These are phyloP conservation scores for Esox masquinongy DNA, from an alignment of 2,797 vertebrate genomes.

Conservation along the genomic window DNA sequence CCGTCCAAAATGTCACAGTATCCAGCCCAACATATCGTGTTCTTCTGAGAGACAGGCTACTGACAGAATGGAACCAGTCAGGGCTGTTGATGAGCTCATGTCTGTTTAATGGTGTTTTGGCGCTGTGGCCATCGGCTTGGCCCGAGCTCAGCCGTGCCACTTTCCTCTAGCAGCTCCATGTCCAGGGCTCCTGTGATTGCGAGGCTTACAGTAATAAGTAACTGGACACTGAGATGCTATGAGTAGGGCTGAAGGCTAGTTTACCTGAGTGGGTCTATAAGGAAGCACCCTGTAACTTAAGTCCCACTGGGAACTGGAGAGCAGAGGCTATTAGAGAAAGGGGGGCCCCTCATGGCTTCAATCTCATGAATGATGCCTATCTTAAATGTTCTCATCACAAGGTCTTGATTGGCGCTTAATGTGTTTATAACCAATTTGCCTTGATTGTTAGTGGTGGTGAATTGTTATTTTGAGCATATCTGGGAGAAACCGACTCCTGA, in stretches of 20 bases:
- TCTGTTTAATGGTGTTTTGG: constrained; percentile 53
- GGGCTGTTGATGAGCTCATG: constrained; percentile 50
- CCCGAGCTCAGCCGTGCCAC: constrained; percentile 1
- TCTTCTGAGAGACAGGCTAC: constrained; percentile 43
- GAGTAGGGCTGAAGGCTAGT: constrained; percentile 7
- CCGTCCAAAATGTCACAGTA: constrained; percentile 54
- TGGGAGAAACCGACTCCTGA: background rate
- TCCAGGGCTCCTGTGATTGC: constrained; percentile 22
- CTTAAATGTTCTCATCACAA: constrained; percentile 9
- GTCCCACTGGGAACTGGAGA: constrained; percentile 31
- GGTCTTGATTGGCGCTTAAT: background rate
- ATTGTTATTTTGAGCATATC: background rate
- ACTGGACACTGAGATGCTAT: constrained; percentile 34
- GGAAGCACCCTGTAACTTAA: constrained; percentile 31
- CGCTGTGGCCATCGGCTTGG: constrained; percentile 22
- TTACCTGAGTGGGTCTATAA: background rate
- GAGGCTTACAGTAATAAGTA: constrained; percentile 27
- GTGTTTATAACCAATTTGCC: background rate
- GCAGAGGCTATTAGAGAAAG: constrained; percentile 9
- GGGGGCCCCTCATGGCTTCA: background rate
- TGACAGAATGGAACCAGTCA: constrained; percentile 68
- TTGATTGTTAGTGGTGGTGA: no score
- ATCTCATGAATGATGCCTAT: background rate
- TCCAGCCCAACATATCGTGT: constrained; percentile 57
- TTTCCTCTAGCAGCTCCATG: background rate